Base-by-base conservation (phyloP, 2,797 vertebrate species). In the Borostomias antarcticus region DNA sequence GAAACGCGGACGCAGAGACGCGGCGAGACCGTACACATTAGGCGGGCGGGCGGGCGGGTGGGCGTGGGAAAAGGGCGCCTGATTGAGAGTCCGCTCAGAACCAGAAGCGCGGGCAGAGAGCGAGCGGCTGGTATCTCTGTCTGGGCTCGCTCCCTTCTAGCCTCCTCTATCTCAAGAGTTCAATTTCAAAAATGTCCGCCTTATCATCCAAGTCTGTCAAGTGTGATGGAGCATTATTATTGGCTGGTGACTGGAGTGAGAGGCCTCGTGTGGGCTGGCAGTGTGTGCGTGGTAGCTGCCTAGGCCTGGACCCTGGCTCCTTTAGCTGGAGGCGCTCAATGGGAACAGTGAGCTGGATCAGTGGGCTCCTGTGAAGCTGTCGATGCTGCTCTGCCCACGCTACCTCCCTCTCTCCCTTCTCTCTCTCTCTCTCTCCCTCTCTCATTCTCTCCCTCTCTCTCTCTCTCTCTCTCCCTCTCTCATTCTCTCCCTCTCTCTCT, bases 1-100 rank as follows among this genome's bases (percentile, higher is more conserved):
- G 45, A 57, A 75, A 47, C 4, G 33, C 25, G 62, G 57, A 58
- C 37, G 70, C 64, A 73, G 40, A 61, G 78, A 77, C 58, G 68
- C 51, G 17, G 64, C 62, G 63, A 60, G 75, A 79, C 67, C 65
- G 67, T 65, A 70, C 69, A 67, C n/a, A n/a, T n/a, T n/a, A n/a
- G n/a, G n/a, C n/a, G n/a, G n/a, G n/a, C n/a, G n/a, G n/a, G n/a
- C n/a, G n/a, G n/a, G 13, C 70, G 72, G 66, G 29, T 66, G 2
- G 60, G 62, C 19, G 2, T 19, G 32, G 19, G 45, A 75, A 70
- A 62, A 59, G 45, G 61, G 48, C n/a, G 58, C 64, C 52, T 56
- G 68, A 77, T 64, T 60, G 54, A 64, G 60, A 45, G 62, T 59
- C 43, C 65, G 58, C 75, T 53, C 47, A 72, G 75, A 78, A 72